Percentiles rank a stretch among this genome's conserved stretches.
phyloP scores from a whole-genome alignment of 2,113 vertebrate genomes.

The Corapipo altera region DNA sequence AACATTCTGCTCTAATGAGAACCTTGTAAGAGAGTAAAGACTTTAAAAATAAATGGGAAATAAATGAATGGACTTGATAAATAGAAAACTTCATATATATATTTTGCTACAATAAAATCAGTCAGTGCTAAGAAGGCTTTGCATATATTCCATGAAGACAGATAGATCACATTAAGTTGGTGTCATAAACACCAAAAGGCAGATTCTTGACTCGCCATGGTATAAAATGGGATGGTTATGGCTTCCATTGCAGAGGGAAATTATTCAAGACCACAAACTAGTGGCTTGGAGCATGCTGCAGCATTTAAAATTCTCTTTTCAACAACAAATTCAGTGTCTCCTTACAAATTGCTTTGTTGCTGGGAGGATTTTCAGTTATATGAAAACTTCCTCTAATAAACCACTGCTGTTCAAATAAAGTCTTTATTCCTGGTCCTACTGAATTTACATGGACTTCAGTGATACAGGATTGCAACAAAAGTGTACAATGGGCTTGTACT shows the following conservation, averaged over 20 bases:
- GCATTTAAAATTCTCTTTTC: neutral
- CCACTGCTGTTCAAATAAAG: neutral
- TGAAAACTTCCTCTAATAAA: neutral
- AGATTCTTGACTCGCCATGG: neutral
- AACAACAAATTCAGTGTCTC: neutral
- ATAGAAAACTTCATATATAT: neutral
- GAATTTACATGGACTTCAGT: neutral
- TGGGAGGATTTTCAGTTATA: neutral
- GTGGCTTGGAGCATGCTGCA: neutral
- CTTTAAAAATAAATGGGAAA: conserved; percentile 21
- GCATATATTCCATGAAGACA: neutral
- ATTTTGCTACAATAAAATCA: neutral
- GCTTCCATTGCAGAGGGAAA: neutral
- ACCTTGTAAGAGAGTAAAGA: conserved; percentile 5
- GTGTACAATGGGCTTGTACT: neutral
- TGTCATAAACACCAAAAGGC: neutral
- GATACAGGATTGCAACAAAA: neutral
- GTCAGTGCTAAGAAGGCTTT: neutral
- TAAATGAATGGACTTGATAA: neutral
- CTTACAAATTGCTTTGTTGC: neutral
- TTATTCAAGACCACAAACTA: neutral
- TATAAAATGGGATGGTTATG: neutral
- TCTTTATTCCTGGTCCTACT: neutral
- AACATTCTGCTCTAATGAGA: neutral
- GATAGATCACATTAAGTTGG: neutral